Conservation (phyloP, 2,888 invertebrate species). For the Ophion costatus region DNA sequence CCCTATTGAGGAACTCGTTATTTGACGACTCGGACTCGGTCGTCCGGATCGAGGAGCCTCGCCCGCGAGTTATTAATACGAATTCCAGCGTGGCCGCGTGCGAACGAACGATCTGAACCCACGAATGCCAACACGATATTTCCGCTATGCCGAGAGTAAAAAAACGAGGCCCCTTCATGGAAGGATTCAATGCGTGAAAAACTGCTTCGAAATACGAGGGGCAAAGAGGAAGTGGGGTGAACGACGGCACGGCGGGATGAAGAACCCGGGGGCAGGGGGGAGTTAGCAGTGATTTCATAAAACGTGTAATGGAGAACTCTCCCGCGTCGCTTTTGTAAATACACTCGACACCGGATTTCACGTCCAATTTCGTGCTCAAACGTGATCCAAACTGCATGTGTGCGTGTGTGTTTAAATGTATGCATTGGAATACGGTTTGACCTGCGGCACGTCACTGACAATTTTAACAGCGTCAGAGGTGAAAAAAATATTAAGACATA, state of each 20-base stretch:
- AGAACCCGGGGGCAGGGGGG: neutral
- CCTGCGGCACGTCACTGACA: neutral
- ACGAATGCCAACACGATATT: conserved; percentile 11
- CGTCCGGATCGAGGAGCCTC: conserved; percentile 34
- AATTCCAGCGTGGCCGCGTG: conserved; percentile 39
- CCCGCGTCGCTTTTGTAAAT: conserved; percentile 1
- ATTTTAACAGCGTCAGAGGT: neutral
- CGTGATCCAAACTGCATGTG: neutral
- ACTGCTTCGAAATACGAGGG: conserved; percentile 4
- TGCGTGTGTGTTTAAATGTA: neutral
- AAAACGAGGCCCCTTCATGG: conserved; percentile 12
- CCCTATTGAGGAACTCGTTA: conserved; percentile 65
- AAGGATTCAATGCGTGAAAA: conserved; percentile 59
- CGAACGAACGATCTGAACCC: conserved; percentile 6
- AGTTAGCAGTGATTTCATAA: conserved; percentile 60
- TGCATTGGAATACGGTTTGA: neutral
- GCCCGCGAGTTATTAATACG: conserved; percentile 52
- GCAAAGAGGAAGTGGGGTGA: conserved; percentile 19
- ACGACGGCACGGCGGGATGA: conserved; percentile 20
- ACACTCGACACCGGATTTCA: conserved; percentile 4
- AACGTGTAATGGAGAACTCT: conserved; percentile 58
- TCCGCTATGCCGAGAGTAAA: conserved; percentile 11
- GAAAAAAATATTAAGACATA: conserved; percentile 54
- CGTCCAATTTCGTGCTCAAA: conserved; percentile 10
- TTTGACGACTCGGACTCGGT: conserved; percentile 64